Conservation (phyloP, 1,140 invertebrate species). For the Cyclargus thomasi region DNA sequence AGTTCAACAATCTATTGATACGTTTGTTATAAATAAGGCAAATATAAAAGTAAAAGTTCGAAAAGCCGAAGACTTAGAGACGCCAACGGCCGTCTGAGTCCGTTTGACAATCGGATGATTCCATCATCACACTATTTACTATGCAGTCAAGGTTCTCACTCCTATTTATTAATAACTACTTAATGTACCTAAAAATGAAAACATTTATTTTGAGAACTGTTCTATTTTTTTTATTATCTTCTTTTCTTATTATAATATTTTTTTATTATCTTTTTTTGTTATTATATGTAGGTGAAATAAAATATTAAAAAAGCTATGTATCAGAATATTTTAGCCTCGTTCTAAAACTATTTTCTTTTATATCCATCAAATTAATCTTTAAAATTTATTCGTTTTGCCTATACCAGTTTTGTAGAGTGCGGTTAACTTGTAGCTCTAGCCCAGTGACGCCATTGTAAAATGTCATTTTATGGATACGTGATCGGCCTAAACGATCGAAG, state of each 20-base stretch:
- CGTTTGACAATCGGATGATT: not conserved
- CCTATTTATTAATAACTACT: too few relatives aligned
- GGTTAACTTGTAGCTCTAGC: not conserved
- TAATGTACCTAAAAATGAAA: too few relatives aligned
- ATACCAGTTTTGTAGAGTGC: not conserved
- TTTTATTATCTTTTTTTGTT: too few relatives aligned
- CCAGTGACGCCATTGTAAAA: not conserved
- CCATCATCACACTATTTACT: not conserved
- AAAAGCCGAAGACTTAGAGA: not conserved
- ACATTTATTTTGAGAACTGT: too few relatives aligned
- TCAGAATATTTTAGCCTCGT: too few relatives aligned
- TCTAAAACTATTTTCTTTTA: not conserved
- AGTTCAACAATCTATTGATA: slow-evolving; percentile 59
- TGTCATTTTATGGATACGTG: not conserved
- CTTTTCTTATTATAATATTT: too few relatives aligned
- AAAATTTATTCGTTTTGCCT: not conserved
- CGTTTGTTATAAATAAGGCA: slow-evolving; percentile 4
- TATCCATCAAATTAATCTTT: not conserved
- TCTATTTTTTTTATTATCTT: too few relatives aligned
- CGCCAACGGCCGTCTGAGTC: not conserved
- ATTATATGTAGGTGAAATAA: too few relatives aligned
- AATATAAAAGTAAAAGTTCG: not conserved
- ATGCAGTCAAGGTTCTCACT: not conserved
- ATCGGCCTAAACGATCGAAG: not conserved
- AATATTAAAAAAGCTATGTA: too few relatives aligned